These are phyloP conservation scores for Arion vulgaris DNA, from an alignment of 1,140 invertebrate genomes.

Conservation along the genomic window DNA sequence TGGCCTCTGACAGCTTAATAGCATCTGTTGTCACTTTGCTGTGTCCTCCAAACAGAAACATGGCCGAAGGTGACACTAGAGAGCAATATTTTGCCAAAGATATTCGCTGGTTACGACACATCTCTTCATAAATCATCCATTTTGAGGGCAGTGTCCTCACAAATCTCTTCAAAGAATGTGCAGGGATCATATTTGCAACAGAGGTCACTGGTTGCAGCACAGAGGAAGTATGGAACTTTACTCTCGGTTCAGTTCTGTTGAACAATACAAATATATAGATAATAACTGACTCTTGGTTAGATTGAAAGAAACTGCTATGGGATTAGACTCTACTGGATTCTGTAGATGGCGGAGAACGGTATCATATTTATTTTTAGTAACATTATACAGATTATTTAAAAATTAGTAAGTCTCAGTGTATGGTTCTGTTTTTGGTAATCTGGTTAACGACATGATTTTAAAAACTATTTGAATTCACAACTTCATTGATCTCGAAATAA, in stretches of 20 bases:
- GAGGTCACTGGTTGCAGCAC: constrained; percentile 75
- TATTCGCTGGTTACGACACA: constrained; percentile 76
- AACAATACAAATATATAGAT: background rate
- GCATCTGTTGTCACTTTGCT: constrained; percentile 78
- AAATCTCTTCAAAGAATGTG: constrained; percentile 70
- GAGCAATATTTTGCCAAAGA: constrained; percentile 81
- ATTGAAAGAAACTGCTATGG: background rate
- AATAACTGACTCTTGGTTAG: background rate
- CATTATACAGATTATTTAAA: too few species aligned
- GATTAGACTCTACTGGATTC: background rate
- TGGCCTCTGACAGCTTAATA: constrained; percentile 70
- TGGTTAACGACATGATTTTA: too few species aligned
- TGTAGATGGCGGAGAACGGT: background rate
- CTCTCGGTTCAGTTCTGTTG: constrained; percentile 81
- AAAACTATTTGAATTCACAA: too few species aligned
- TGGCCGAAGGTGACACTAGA: constrained; percentile 83
- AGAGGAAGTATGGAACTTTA: constrained; percentile 83
- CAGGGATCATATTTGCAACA: constrained; percentile 50
- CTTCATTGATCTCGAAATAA: too few species aligned
- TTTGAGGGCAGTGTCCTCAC: constrained; percentile 79
- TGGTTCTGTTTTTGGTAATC: too few species aligned
- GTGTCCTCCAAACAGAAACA: constrained; percentile 85
- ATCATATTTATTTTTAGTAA: too few species aligned
- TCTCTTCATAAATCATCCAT: constrained; percentile 90
- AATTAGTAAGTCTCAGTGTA: too few species aligned